phyloP scores from a whole-genome alignment of 1,140 invertebrate species.

The Zaprionus lachaisei region DNA sequence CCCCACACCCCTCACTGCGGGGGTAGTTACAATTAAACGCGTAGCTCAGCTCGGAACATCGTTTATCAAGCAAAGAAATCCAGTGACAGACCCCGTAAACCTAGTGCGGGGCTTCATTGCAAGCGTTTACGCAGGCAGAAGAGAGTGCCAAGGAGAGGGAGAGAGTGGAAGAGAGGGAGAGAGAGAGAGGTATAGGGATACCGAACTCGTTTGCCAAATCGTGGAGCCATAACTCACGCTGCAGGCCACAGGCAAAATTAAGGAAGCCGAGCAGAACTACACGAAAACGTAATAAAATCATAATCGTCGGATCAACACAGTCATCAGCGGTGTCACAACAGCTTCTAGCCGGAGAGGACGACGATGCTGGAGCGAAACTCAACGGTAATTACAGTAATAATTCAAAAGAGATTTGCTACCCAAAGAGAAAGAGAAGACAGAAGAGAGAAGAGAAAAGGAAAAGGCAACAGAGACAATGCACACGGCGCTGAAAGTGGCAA shows the following conservation, averaged over 20 bases:
- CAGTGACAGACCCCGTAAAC: conserved; percentile 23
- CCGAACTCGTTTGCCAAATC: conserved; percentile 19
- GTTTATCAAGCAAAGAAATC: conserved; percentile 59
- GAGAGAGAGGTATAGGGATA: not conserved
- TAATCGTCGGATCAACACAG: conserved; percentile 84
- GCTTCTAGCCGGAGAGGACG: conserved; percentile 31
- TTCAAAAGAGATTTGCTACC: conserved; percentile 83
- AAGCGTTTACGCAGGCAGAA: conserved; percentile 59
- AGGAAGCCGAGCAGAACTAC: conserved; percentile 81
- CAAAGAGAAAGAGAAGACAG: conserved; percentile 37
- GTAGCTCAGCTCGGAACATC: conserved; percentile 63
- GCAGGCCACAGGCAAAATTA: conserved; percentile 68
- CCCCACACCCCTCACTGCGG: conserved; percentile 17
- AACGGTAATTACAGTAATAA: conserved; percentile 84
- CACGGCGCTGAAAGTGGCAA: conserved; percentile 67
- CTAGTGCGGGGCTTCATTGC: conserved; percentile 69
- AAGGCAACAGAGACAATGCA: conserved; percentile 63
- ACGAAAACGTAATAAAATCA: conserved; percentile 84
- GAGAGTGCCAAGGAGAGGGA: not conserved
- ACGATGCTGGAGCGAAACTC: conserved; percentile 65
- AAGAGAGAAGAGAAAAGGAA: conserved; percentile 28
- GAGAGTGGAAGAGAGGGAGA: not conserved
- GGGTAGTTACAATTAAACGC: conserved; percentile 74
- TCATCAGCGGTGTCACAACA: conserved; percentile 83
- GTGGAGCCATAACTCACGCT: conserved; percentile 70